These are phyloP conservation scores for Hepsetus odoe DNA, from an alignment of 2,113 vertebrate genomes.

Conservation along the genomic window DNA sequence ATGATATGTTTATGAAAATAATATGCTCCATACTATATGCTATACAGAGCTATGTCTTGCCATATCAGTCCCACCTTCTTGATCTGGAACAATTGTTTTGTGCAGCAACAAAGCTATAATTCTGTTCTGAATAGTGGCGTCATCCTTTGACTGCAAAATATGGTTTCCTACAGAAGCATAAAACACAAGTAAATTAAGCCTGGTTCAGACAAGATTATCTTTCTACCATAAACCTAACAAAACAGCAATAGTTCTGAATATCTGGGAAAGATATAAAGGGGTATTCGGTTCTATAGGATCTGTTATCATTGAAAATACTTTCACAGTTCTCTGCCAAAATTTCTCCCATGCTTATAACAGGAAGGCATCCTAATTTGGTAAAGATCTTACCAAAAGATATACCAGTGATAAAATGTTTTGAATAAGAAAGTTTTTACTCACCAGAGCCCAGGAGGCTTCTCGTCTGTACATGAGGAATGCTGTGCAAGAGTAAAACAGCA, in stretches of 20 bases:
- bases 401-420: background rate
- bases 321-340: too few relatives aligned
- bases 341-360: too few relatives aligned
- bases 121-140: slow-evolving; percentile 64
- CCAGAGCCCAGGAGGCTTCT: slow-evolving; percentile 66
- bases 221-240: too few relatives aligned
- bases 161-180: slow-evolving; percentile 61
- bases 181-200: background rate
- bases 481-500: slow-evolving; percentile 66
- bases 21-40: background rate
- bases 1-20: background rate
- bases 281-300: too few relatives aligned
- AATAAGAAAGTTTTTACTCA: slow-evolving; percentile 49
- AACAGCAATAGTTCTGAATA: too few relatives aligned
- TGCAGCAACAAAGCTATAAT: slow-evolving; percentile 70
- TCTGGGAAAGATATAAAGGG: too few relatives aligned
- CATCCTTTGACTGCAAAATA: slow-evolving; percentile 62
- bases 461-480: slow-evolving; percentile 61
- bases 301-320: too few relatives aligned
- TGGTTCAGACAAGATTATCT: background rate
- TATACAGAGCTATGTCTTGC: background rate
- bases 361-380: too few relatives aligned
- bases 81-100: slow-evolving; percentile 64
- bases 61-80: slow-evolving; percentile 68
- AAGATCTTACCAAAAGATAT: too few relatives aligned